Base-by-base conservation (phyloP, 2,113 vertebrate genomes). In the Ciconia boyciana region DNA sequence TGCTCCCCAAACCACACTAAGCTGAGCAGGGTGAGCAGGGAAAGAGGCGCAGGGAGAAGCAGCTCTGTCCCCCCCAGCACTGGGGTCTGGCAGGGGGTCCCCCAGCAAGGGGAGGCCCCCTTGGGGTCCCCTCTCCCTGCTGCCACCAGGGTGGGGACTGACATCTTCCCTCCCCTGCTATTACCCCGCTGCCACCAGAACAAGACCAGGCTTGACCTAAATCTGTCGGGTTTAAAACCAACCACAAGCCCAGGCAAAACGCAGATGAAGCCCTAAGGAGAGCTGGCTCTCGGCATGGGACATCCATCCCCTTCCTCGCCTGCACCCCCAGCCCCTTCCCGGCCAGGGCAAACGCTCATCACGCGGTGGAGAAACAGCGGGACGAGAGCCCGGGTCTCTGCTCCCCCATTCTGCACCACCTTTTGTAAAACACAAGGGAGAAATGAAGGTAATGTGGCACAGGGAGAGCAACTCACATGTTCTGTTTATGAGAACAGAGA, bases 251-350 rank as follows among this genome's bases (percentile, higher is more conserved):
- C 0, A 0, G 82, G 75, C 25, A 55, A 79, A 84, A 84, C 0
- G 0, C 44, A 84, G 72, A 9, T 10, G 1, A 34, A 74, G 4
- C 57, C 62, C 25, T 13, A 10, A 32, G 18, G 31, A 19, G 20
- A 76, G 15, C 10, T 1, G 0, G 22, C 36, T 26, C 34, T 62
- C 0, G 2, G 43, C 57, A 41, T 10, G 68, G 32, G 52, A 34
- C 52, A 55, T 17, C n/a, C 26, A 62, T 3, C 41, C 5, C 31
- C 61, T 26, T 20, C 6, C 48, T 32, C 0, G 0, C 25, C 39
- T 24, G 68, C 36, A 57, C 4, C 36, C 20, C 55, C 83, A 85
- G 61, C 14, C 24, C 70, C 48, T 31, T 68, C 68, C 80, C 6
- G 3, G 16, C 2, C 2, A 0, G 36, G 51, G 12, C 15, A 65